Evolutionary conservation across 2,888 invertebrate species (phyloP), one percentile per base, ranked within the genome.

Genomic region (Cabera pusaria): DNA sequence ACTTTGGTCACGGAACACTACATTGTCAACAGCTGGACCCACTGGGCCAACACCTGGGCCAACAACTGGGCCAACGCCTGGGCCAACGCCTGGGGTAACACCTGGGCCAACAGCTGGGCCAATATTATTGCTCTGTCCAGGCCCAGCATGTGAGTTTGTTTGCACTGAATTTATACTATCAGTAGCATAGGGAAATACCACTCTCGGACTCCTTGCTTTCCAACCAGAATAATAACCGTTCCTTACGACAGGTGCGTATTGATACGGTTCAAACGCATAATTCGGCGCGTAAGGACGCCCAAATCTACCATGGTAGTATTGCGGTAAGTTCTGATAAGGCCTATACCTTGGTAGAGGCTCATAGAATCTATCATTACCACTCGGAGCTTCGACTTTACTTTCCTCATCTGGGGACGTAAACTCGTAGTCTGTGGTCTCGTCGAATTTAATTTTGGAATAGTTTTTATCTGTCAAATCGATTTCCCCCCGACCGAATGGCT

Each of bases 1-100:
- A n/a, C n/a, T n/a, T 66, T 90, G 92, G 51, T 92, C 92, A 63
- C 92, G 90, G 53, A 85, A 89, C 76, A 89, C 85, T 1, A 90
- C 85, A 66, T 88, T 90, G 58, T 90, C 88, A 32, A 42, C 35
- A 18, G 34, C 20, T 1, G 53, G 56, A 32, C 20, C 59, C 44
- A 4, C 14, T 2, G 14, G 14, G 4, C 4, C 4, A 14, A 4
- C 3, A 3, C 14, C 14, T 14, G 14, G 14, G 4, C 3, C 3
- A 14, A 14, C 14, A 18, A 29, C 20, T 1, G 53, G 56, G 33
- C 20, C 59, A 44, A 4, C 14, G n/a, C n/a, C n/a, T 2, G 14
- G 14, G 4, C 4, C 4, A 14, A 4, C n/a, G n/a, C n/a, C n/a
- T n/a, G n/a, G n/a, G n/a, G n/a, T n/a, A n/a, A n/a, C 3, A 3